phyloP scores from a whole-genome alignment of 2,797 vertebrate species.

The Melanitta fusca region DNA sequence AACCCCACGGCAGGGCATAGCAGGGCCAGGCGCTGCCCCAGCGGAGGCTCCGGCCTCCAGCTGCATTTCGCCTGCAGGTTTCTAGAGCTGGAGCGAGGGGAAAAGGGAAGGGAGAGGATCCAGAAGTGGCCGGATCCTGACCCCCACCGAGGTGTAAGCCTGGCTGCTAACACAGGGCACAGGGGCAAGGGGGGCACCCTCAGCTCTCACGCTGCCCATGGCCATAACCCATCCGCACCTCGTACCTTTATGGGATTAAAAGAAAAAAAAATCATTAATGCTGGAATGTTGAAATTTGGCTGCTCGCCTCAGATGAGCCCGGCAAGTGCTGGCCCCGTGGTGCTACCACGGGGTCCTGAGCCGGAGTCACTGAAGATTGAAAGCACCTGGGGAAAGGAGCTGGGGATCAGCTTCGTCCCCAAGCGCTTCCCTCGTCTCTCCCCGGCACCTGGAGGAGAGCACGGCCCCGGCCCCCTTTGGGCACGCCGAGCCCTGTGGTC shows the following conservation, averaged over 20 bases:
- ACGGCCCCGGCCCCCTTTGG: rapidly evolving
- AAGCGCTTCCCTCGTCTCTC: rapidly evolving
- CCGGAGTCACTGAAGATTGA: no score
- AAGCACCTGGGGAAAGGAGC: neutral
- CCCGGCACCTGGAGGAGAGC: neutral
- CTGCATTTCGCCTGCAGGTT: neutral
- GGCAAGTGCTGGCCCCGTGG: no score
- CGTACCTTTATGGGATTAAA: neutral
- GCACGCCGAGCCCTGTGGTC: neutral
- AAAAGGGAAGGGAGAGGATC: neutral
- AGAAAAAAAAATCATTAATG: rapidly evolving
- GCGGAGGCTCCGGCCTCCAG: neutral
- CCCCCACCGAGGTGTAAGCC: neutral
- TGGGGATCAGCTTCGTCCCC: neutral
- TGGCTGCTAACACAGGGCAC: rapidly evolving
- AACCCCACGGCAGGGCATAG: rapidly evolving
- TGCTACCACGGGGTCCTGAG: no score
- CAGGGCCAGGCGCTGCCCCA: neutral
- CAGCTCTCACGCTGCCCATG: no score
- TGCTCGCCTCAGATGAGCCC: rapidly evolving
- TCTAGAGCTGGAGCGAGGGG: neutral
- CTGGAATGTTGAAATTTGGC: rapidly evolving
- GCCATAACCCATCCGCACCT: no score
- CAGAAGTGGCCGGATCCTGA: neutral
- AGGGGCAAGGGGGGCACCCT: rapidly evolving